Percentiles rank a stretch among this genome's conserved stretches.
These are phyloP conservation scores for Crioceris asparagi DNA, from an alignment of 2,888 invertebrate genomes.

Conservation along the genomic window DNA sequence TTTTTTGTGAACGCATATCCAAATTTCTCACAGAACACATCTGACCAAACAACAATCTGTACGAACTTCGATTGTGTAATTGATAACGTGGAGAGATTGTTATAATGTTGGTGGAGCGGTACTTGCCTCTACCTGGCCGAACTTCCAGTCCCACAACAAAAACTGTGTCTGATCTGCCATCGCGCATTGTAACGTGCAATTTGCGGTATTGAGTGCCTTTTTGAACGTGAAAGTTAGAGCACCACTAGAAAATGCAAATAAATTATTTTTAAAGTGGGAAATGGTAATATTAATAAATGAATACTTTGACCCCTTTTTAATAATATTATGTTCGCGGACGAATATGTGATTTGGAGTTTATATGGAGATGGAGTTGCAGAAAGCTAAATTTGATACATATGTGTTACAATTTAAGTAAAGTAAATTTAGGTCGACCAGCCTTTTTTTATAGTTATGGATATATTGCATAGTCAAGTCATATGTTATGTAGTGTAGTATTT, in stretches of 20 bases:
- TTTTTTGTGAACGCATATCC: conserved; percentile 49
- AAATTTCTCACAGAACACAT: conserved; percentile 67
- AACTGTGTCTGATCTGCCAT: conserved; percentile 58
- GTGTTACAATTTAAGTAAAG: no score
- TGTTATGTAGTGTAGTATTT: no score
- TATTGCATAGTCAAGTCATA: no score
- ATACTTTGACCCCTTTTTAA: no score
- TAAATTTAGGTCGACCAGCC: no score
- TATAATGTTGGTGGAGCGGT: conserved; percentile 83
- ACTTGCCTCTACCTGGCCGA: conserved; percentile 76
- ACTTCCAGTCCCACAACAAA: conserved; percentile 85
- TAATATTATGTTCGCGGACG: no score
- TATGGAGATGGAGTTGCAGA: no score
- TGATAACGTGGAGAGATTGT: conserved; percentile 89
- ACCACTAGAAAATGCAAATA: conserved; percentile 59
- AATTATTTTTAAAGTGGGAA: no score
- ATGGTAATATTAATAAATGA: no score
- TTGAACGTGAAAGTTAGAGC: conserved; percentile 72
- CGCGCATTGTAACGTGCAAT: conserved; percentile 47
- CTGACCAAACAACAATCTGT: conserved; percentile 80
- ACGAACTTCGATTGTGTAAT: conserved; percentile 76
- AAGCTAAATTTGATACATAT: no score
- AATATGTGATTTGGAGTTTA: no score
- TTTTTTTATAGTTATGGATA: no score
- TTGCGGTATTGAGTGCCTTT: conserved; percentile 37